These are phyloP conservation scores for Eledone cirrhosa DNA, from an alignment of 2,888 invertebrate species.

Conservation along the genomic window DNA sequence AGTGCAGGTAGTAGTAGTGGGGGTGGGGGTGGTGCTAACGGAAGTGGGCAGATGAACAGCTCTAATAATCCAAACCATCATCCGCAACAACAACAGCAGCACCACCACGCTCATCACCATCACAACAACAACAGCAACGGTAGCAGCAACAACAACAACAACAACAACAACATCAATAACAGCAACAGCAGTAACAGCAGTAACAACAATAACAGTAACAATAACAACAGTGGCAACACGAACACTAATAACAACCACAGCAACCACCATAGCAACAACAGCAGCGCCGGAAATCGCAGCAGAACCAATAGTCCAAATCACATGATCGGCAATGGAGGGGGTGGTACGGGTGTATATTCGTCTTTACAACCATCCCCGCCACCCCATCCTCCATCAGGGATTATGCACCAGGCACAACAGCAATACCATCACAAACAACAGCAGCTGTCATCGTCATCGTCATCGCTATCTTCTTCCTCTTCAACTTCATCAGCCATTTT, in stretches of 20 bases:
- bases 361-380: too few relatives aligned
- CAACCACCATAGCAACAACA: background rate
- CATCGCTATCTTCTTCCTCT: too few relatives aligned
- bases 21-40: too few relatives aligned
- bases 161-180: background rate
- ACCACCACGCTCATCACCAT: background rate
- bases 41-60: background rate
- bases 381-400: too few relatives aligned
- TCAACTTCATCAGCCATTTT: too few relatives aligned
- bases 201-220: background rate
- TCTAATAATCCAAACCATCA: background rate
- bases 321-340: background rate
- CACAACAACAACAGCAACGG: background rate
- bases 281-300: background rate
- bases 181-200: background rate
- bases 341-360: too few relatives aligned
- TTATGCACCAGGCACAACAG: too few relatives aligned
- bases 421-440: too few relatives aligned
- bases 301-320: background rate
- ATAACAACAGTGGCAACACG: background rate
- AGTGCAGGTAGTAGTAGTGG: background rate
- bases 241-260: background rate
- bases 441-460: too few relatives aligned
- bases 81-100: background rate
- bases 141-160: background rate